phyloP scores from a whole-genome alignment of 2,797 vertebrate species.

The Mus spretus region DNA sequence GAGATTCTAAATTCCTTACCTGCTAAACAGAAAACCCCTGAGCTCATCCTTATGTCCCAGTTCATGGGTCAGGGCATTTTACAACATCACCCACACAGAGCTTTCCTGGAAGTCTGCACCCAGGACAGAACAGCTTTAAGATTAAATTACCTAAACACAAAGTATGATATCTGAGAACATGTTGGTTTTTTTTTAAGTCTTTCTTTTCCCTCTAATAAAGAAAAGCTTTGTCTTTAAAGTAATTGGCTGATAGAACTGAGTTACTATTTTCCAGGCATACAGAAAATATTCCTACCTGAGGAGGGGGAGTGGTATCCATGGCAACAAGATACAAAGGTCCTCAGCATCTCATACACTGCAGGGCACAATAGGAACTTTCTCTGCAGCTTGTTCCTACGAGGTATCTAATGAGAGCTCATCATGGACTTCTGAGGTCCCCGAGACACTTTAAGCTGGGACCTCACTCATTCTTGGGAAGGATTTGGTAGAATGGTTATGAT shows the following conservation, averaged over 20 bases:
- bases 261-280: conserved; percentile 32
- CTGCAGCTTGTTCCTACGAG: neutral
- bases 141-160: neutral
- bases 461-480: neutral
- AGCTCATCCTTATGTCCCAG: no score
- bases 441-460: neutral
- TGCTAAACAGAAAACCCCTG: accelerated
- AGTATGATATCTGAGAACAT: neutral
- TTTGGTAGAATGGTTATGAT: accelerated
- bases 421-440: neutral
- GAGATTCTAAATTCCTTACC: neutral
- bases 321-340: conserved; percentile 43
- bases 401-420: neutral
- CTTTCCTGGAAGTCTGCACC: neutral
- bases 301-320: conserved; percentile 37
- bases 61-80: accelerated
- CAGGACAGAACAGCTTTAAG: neutral
- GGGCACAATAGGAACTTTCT: neutral
- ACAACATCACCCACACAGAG: accelerated
- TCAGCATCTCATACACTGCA: neutral
- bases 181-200: neutral
- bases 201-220: conserved; percentile 1
- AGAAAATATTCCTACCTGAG: conserved; percentile 30
- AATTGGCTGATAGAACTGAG: neutral
- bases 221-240: conserved; percentile 20